Percentiles rank a stretch among this genome's conserved stretches.
Evolutionary conservation across 2,113 vertebrate species (phyloP).

Genomic region (Oncorhynchus nerka): DNA sequence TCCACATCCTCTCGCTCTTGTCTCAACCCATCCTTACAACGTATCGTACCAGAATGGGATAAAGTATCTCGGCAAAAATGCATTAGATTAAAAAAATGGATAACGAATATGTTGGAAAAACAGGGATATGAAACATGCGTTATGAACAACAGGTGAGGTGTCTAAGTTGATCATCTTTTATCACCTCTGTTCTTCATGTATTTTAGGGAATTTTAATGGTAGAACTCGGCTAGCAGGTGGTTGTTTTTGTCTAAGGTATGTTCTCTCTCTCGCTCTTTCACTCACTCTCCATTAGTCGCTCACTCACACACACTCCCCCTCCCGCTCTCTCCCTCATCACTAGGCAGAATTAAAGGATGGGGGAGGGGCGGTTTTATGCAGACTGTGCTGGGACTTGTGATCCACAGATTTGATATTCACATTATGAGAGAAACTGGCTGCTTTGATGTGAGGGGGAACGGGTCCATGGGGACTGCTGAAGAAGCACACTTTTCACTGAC

Average conservation of each 20-base stretch:
- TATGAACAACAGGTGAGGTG: slow-evolving; percentile 20
- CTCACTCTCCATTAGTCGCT: slow-evolving; percentile 35
- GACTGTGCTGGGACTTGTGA: slow-evolving; percentile 75
- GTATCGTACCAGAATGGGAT: neutral
- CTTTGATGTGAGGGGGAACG: slow-evolving; percentile 70
- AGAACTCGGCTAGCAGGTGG: slow-evolving; percentile 64
- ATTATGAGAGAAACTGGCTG: slow-evolving; percentile 72
- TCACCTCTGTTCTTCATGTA: slow-evolving; percentile 33
- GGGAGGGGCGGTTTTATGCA: slow-evolving; percentile 75
- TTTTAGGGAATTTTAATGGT: slow-evolving; percentile 57
- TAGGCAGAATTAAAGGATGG: slow-evolving; percentile 78
- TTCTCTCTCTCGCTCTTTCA: slow-evolving; percentile 39
- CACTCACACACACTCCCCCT: slow-evolving; percentile 66
- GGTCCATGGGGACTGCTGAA: slow-evolving; percentile 70
- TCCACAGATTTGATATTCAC: slow-evolving; percentile 75
- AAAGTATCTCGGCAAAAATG: neutral
- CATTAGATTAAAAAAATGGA: neutral
- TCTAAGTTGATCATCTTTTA: slow-evolving; percentile 45
- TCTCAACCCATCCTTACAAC: neutral
- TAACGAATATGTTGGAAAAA: neutral
- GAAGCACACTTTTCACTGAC: slow-evolving; percentile 75
- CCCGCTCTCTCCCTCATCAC: slow-evolving; percentile 71
- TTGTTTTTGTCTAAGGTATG: slow-evolving; percentile 50
- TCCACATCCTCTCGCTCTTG: slow-evolving; percentile 5
- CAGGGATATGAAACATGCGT: slow-evolving; percentile 13